These are phyloP conservation scores for Cardiocondyla obscurior DNA, from an alignment of 1,140 invertebrate species.

Conservation along the genomic window DNA sequence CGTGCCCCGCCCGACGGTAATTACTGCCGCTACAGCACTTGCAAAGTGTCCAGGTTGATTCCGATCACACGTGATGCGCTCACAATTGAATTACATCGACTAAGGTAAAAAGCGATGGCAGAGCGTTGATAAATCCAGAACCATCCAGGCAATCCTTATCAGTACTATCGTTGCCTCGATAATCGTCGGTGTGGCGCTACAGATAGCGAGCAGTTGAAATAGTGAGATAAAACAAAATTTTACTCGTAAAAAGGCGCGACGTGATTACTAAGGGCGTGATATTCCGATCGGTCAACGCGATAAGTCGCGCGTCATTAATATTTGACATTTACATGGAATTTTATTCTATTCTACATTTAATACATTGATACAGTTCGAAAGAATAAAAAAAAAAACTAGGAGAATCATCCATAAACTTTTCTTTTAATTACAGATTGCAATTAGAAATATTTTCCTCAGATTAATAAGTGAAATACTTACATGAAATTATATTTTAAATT, in stretches of 20 bases:
- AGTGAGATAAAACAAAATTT: too few relatives aligned
- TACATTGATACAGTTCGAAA: too few relatives aligned
- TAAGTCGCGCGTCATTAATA: background rate
- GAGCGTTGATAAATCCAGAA: conserved; percentile 5
- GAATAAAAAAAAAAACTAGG: too few relatives aligned
- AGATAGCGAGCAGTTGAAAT: conserved; percentile 42
- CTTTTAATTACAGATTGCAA: too few relatives aligned
- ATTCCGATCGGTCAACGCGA: background rate
- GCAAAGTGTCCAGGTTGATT: conserved; percentile 9
- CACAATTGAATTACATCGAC: background rate
- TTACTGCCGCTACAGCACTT: conserved; percentile 7
- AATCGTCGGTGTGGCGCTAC: background rate
- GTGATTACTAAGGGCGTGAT: background rate
- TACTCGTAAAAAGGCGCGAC: background rate
- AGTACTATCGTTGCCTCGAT: conserved; percentile 33
- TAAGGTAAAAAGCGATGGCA: conserved; percentile 13
- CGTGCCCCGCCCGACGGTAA: conserved; percentile 1
- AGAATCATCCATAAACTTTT: too few relatives aligned
- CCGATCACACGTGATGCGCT: background rate
- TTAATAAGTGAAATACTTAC: too few relatives aligned
- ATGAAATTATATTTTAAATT: too few relatives aligned
- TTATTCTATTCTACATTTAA: too few relatives aligned
- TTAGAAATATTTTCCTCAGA: background rate
- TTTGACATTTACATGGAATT: too few relatives aligned
- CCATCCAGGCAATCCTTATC: conserved; percentile 38